A percentile compares a stretch with the other conserved stretches of the same genome.
phyloP scores from a whole-genome alignment of 1,140 invertebrate genomes.

The Magallana gigas region DNA sequence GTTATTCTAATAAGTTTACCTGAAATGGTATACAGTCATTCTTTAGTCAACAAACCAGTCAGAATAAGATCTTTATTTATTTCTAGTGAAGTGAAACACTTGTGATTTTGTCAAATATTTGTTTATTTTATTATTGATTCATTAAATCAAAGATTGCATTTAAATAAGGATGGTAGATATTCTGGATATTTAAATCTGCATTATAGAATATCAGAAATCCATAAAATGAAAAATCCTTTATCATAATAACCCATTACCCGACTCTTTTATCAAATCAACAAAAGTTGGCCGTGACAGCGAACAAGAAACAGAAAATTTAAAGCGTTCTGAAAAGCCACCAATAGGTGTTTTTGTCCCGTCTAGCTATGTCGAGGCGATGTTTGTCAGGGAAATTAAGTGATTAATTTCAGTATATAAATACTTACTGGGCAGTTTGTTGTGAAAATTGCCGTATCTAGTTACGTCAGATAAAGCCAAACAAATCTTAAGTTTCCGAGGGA shows the following conservation, averaged over 20 bases:
- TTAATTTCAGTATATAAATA: not conserved
- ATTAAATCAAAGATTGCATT: conserved; percentile 1
- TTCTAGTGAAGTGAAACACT: not conserved
- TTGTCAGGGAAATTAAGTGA: not conserved
- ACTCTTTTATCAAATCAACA: conserved; percentile 33
- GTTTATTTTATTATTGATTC: conserved; percentile 19
- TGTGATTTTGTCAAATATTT: conserved; percentile 30
- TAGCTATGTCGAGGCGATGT: not conserved
- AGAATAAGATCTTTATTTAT: not conserved
- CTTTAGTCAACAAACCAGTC: not conserved
- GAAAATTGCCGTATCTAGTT: not conserved
- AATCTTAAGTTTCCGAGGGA: not conserved
- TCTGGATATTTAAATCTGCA: conserved; percentile 14
- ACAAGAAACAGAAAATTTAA: conserved; percentile 7
- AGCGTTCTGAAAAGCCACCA: not conserved
- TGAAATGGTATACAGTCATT: conserved; percentile 6
- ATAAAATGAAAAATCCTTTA: conserved; percentile 28
- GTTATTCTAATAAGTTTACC: conserved; percentile 20
- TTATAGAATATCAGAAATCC: conserved; percentile 21
- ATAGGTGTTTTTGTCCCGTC: not conserved
- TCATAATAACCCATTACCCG: conserved; percentile 20
- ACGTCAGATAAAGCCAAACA: not conserved
- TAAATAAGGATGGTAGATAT: conserved; percentile 2
- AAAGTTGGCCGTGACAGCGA: conserved; percentile 15
- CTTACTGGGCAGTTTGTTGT: not conserved